These are phyloP conservation scores for Acanthurus leucopareius DNA, from an alignment of 2,797 vertebrate species.

Conservation along the genomic window DNA sequence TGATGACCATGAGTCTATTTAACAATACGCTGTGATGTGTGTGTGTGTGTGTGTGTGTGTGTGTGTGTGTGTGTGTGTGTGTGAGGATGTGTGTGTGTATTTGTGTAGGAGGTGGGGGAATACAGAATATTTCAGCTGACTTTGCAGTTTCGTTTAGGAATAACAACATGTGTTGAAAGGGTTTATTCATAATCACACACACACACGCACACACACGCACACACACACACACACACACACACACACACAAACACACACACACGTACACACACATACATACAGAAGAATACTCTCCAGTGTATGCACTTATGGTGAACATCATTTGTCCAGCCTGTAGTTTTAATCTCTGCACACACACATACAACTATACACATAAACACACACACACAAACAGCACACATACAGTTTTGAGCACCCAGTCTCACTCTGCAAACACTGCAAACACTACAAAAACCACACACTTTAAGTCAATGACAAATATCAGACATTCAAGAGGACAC, in stretches of 20 bases:
- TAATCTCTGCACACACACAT: background rate
- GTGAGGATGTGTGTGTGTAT: background rate
- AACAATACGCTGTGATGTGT: too few relatives aligned
- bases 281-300: background rate
- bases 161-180: background rate
- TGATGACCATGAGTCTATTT: too few relatives aligned
- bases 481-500: too few relatives aligned
- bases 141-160: slow-evolving; percentile 10
- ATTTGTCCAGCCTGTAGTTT: background rate
- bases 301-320: background rate
- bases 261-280: too few relatives aligned
- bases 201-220: background rate
- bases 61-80: background rate
- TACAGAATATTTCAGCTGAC: slow-evolving; percentile 16
- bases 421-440: too few relatives aligned
- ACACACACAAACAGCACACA: too few relatives aligned
- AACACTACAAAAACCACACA: too few relatives aligned
- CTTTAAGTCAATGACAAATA: too few relatives aligned
- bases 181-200: slow-evolving; percentile 4
- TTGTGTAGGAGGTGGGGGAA: background rate
- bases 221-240: background rate
- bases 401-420: too few relatives aligned
- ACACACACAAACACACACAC: background rate
- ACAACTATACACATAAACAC: slow-evolving; percentile 9
- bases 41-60: background rate